Evolutionary conservation across 2,797 vertebrate species (phyloP).

Genomic region (Amniataba percoides): DNA sequence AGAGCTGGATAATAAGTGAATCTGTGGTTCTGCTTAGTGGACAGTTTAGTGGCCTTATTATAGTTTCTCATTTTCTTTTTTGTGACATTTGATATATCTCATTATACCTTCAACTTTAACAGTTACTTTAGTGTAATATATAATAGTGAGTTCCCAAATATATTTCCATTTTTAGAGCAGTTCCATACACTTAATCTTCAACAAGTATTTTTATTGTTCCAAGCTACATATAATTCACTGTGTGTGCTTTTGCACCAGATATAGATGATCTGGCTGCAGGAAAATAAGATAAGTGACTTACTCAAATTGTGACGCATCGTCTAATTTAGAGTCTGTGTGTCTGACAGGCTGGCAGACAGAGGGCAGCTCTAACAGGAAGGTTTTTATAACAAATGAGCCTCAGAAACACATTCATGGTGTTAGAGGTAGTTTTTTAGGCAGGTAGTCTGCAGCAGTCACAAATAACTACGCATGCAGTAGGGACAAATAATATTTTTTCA

Average conservation of each 20-base stretch:
- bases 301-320: constrained; percentile 38
- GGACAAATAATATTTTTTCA: neutral
- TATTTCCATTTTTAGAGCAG: neutral
- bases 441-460: constrained; percentile 19
- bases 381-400: constrained; percentile 46
- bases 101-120: neutral
- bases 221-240: neutral
- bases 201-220: neutral
- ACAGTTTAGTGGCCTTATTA: neutral
- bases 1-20: neutral
- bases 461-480: neutral
- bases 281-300: constrained; percentile 32
- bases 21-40: neutral
- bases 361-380: constrained; percentile 72
- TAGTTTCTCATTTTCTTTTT: neutral
- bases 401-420: constrained; percentile 25
- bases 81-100: neutral
- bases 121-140: neutral
- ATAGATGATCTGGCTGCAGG: constrained; percentile 19
- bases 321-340: constrained; percentile 48
- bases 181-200: neutral
- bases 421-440: constrained; percentile 13
- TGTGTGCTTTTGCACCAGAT: neutral
- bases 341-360: constrained; percentile 60
- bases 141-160: neutral